These are phyloP conservation scores for Cervus canadensis DNA, from an alignment of 2,113 vertebrate genomes.

Conservation along the genomic window DNA sequence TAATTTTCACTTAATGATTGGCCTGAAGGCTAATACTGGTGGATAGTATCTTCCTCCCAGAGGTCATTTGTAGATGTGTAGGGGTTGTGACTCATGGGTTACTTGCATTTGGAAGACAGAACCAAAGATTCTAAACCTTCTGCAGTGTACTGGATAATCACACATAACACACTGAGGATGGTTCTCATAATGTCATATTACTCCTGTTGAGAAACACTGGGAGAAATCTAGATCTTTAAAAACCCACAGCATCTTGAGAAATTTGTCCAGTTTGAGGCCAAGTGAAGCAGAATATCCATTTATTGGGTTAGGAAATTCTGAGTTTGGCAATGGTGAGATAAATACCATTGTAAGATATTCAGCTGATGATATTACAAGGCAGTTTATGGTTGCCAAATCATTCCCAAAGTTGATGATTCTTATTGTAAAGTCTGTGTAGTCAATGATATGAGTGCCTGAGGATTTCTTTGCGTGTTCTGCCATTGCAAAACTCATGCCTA, in stretches of 20 bases:
- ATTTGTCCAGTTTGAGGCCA: conserved; percentile 9
- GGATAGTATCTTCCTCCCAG: not conserved
- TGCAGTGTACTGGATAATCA: not conserved
- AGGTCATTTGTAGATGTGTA: not conserved
- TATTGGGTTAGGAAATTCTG: conserved; percentile 40
- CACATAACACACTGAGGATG: not conserved
- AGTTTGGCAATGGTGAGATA: conserved; percentile 16
- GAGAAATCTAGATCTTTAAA: conserved; percentile 15
- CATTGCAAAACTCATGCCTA: conserved; percentile 17
- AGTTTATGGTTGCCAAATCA: conserved; percentile 39
- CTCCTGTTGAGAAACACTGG: conserved; percentile 2
- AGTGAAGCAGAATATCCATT: conserved; percentile 6
- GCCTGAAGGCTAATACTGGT: not conserved
- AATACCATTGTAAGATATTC: not conserved
- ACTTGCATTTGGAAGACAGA: not conserved
- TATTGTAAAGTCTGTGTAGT: not conserved
- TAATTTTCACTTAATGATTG: conserved; percentile 14
- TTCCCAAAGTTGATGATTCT: conserved; percentile 20
- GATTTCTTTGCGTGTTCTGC: not conserved
- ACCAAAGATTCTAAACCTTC: not conserved
- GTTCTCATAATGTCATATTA: not conserved
- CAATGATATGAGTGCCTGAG: not conserved
- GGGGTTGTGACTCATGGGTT: not conserved
- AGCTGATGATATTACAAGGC: conserved; percentile 15
- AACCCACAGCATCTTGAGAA: not conserved